Base-by-base conservation (phyloP, 2,113 vertebrate genomes). In the Nerophis ophidion region DNA sequence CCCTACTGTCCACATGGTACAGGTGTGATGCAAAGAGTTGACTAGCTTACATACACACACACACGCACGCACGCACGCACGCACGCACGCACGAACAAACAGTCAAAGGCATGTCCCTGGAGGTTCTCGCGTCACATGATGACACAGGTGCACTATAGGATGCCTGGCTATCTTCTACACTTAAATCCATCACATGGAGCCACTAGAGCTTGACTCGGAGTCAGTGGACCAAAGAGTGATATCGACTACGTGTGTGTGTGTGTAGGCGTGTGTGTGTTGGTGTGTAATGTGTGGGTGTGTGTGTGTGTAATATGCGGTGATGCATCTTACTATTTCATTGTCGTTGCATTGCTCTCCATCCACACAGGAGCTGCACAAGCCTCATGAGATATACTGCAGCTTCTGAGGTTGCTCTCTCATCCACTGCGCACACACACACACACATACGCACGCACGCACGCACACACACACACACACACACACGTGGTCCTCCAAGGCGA, bases 151-250 rank as follows among this genome's bases (percentile, higher is more conserved):
- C 79, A 71, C 74, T 61, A 60, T 70, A 79, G 69, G 78, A 79
- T 68, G 72, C 62, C 65, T 5, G 66, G 75, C 72, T 84, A 80
- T 82, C 84, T 83, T 82, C 74, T 75, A 71, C 73, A 81, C 72
- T 84, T 80, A 84, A 44, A 86, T 84, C 75, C 76, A 87, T 84
- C 77, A 82, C 76, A 76, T 70, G 66, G 70, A 82, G 65, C 63
- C 66, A 76, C 38, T 75, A 53, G 66, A 82, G 76, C 81, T 77
- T 67, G 69, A 82, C 66, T 72, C 46, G 59, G 61, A 84, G 65
- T 83, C 71, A 82, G 63, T 68, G 72, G 67, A 69, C 70, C 65
- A 80, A 63, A 81, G 65, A 80, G 36, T 60, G 72, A 77, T 74
- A 70, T 57, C 60, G 56, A 76, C 48, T 40, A 16, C 55, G 36